Conservation (phyloP, 2,888 invertebrate species). For the Ceratothoa steindachneri region DNA sequence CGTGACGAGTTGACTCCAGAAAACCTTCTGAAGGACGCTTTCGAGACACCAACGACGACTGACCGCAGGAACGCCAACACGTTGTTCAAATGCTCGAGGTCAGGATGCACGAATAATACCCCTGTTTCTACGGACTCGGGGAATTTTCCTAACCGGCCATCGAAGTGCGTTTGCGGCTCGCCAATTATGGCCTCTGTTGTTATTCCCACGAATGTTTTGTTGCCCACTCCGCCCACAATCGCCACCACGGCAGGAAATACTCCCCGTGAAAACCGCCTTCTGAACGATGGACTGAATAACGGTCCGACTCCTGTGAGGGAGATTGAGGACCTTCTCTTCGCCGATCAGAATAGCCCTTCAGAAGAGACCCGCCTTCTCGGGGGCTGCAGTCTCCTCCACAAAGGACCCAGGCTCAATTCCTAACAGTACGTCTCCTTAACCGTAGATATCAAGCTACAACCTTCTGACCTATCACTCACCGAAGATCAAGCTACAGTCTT, state of each 20-base stretch:
- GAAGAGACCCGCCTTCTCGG: constrained; percentile 7
- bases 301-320: constrained; percentile 3
- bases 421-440: constrained; percentile 5
- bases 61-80: constrained; percentile 44
- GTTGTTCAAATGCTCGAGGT: constrained; percentile 39
- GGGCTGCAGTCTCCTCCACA: not conserved
- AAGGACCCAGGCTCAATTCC: constrained; percentile 10
- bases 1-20: constrained; percentile 54
- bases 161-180: constrained; percentile 2
- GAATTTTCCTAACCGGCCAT: not conserved
- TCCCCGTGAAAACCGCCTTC: constrained; percentile 2
- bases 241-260: not conserved
- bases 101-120: constrained; percentile 38
- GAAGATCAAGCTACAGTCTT: too few species aligned
- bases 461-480: too few species aligned
- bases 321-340: constrained; percentile 6
- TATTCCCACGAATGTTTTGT: not conserved
- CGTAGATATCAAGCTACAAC: too few species aligned
- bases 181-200: not conserved
- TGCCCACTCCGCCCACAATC: constrained; percentile 10
- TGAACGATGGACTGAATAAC: not conserved
- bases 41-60: constrained; percentile 31
- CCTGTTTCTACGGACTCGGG: constrained; percentile 29
- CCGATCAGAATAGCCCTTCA: constrained; percentile 10
- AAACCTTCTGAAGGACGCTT: constrained; percentile 52